Evolutionary conservation across 2,888 invertebrate species (phyloP), one percentile per base, ranked within the genome.

Genomic region (Archips crataeganus): DNA sequence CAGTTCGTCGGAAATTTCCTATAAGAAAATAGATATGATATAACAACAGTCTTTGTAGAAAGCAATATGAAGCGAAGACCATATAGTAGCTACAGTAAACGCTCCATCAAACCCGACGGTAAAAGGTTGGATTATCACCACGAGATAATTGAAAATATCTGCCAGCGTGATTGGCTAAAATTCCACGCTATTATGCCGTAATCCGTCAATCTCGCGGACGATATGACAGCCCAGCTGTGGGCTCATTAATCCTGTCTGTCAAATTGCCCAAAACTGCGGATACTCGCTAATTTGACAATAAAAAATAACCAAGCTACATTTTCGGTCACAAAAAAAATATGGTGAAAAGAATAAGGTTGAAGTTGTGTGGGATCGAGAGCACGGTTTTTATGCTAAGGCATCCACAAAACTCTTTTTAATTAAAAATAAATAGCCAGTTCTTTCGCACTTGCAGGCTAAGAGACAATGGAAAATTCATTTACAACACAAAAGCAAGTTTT

Each of bases 381-480:
- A 51, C 5, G 11, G 34, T 36, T 0, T 1, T 11, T 51, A 3
- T 39, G 51, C 15, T 34, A 13, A 45, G 32, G 15, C 42, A 10
- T 2, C 67, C 59, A 34, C 59, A 45, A 45, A 67, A 57, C 32
- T 42, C 32, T 67, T 67, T 67, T 67, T 59, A 67, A 67, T 67
- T 67, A 67, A 59, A 67, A 59, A 47, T 59, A 34, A 67, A 59
- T 47, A 59, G 67, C 47, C 42, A 34, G 59, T 67, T 57, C 32
- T 45, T 32, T 45, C 34, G 64, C 59, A 13, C 34, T 6, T 8
- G 8, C 5, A 32, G 9, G 57, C 32, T 1, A 13, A 60, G 34
- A 59, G 15, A 67, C 67, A 67, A 67, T 47, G 39, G 59, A 10
- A 13, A 67, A 59, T 67, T 67, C 59, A 59, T 67, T 67, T 67